These are phyloP conservation scores for Girardinus metallicus DNA, from an alignment of 2,797 vertebrate genomes.

Conservation along the genomic window DNA sequence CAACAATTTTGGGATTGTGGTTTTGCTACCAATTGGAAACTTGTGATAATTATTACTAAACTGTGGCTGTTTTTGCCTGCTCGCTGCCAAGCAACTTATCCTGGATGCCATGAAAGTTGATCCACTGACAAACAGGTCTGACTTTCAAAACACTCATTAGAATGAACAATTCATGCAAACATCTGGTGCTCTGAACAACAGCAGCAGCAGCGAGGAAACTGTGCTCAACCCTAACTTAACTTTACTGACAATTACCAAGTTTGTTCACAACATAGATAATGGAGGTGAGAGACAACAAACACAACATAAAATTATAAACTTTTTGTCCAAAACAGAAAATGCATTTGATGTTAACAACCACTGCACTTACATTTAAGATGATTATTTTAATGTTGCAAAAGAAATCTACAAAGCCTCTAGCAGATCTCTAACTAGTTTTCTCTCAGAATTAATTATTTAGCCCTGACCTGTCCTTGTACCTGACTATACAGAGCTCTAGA, in stretches of 20 bases:
- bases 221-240: slow-evolving; percentile 38
- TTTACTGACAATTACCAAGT: slow-evolving; percentile 22
- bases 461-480: not conserved
- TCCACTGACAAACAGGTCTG: slow-evolving; percentile 53
- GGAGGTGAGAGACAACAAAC: not conserved
- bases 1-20: slow-evolving; percentile 19
- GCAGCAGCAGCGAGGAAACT: slow-evolving; percentile 25
- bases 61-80: slow-evolving; percentile 61
- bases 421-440: not conserved
- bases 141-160: slow-evolving; percentile 59
- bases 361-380: not conserved
- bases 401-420: not conserved
- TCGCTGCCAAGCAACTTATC: slow-evolving; percentile 51
- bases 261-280: not conserved
- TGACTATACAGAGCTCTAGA: not conserved
- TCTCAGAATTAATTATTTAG: not conserved
- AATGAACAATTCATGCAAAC: slow-evolving; percentile 67
- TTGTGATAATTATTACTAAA: slow-evolving; percentile 42
- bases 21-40: slow-evolving; percentile 50
- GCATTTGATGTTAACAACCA: not conserved
- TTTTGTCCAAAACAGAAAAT: not conserved
- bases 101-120: slow-evolving; percentile 51
- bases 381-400: not conserved
- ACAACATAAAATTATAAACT: not conserved
- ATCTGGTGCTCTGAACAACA: slow-evolving; percentile 65